Percentiles rank a stretch among this genome's conserved stretches.
These are phyloP conservation scores for Himalopsyche kuldschensis DNA, from an alignment of 2,888 invertebrate genomes.

Conservation along the genomic window DNA sequence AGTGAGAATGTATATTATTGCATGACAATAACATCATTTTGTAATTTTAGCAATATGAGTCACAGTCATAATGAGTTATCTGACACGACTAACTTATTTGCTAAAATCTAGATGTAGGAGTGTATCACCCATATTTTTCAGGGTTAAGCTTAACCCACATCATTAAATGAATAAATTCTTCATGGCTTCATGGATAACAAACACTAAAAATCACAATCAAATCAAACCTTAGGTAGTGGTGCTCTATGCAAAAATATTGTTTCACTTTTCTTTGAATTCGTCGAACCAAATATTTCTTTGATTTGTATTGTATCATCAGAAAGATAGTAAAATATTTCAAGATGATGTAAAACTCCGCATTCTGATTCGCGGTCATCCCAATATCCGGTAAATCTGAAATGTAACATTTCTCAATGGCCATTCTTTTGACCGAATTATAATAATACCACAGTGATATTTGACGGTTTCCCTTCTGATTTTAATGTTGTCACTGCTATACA, in stretches of 20 bases:
- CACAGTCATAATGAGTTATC: too few relatives aligned
- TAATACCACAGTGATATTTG: too few relatives aligned
- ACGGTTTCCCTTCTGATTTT: too few relatives aligned
- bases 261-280: constrained; percentile 71
- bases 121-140: background rate
- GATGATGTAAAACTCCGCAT: constrained; percentile 74
- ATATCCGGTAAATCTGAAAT: constrained; percentile 74
- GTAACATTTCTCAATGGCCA: background rate
- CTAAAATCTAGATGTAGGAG: background rate
- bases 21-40: too few relatives aligned
- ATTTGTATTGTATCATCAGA: constrained; percentile 90
- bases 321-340: constrained; percentile 83
- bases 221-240: constrained; percentile 73
- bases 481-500: too few relatives aligned
- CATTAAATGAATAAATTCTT: too few relatives aligned
- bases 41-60: too few relatives aligned
- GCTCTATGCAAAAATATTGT: constrained; percentile 74
- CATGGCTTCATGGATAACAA: background rate
- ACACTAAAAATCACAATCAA: background rate
- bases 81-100: background rate
- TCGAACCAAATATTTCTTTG: constrained; percentile 69
- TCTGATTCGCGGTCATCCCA: constrained; percentile 85
- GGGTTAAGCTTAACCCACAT: too few relatives aligned
- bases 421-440: too few relatives aligned
- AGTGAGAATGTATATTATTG: too few relatives aligned